Evolutionary conservation across 2,888 invertebrate species (phyloP).

Genomic region (Polymixis flavicincta): DNA sequence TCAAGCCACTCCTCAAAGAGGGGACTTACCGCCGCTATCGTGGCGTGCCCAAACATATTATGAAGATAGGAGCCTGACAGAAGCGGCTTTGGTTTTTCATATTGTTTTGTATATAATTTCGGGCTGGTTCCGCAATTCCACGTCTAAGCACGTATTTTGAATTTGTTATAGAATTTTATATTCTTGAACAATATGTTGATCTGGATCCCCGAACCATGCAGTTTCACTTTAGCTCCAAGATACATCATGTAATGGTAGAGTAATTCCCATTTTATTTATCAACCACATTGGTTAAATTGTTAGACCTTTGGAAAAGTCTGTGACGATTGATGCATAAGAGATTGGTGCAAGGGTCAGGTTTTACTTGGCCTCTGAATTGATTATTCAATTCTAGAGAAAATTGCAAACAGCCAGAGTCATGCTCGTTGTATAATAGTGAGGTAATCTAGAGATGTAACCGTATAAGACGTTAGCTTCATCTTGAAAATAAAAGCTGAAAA

Average conservation of each 20-base stretch:
- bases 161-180: not conserved
- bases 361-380: not conserved
- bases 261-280: not conserved
- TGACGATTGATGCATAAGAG: not conserved
- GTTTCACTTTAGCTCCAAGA: slow-evolving; percentile 11
- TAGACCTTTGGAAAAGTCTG: not conserved
- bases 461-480: not conserved
- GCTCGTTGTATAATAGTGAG: not conserved
- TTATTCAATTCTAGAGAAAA: not conserved
- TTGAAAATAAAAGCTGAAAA: not conserved
- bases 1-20: no score
- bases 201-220: not conserved
- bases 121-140: not conserved
- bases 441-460: no score
- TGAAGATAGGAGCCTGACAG: not conserved
- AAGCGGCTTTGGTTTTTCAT: not conserved
- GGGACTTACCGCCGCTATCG: no score
- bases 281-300: slow-evolving; percentile 1
- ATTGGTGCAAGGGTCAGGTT: not conserved
- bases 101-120: not conserved
- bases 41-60: no score
- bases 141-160: not conserved
- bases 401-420: not conserved
- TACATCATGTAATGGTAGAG: not conserved
- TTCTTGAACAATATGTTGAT: not conserved